Evolutionary conservation across 2,888 invertebrate species (phyloP), one percentile per base, ranked within the genome.

Genomic region (Ophraella communa): DNA sequence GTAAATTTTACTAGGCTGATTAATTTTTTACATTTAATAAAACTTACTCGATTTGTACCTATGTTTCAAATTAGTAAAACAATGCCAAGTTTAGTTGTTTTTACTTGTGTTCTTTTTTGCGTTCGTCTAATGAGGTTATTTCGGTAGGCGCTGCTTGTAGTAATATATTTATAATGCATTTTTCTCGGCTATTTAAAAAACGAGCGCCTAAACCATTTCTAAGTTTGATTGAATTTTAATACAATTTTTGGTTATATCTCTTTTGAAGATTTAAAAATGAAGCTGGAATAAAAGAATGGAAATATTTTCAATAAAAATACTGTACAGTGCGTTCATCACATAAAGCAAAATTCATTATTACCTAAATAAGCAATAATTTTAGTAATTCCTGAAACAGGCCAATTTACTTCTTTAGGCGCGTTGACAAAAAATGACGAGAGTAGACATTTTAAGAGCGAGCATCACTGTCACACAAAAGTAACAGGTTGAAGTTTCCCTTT

Each of bases 171-270:
- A 39, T 39, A 39, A 39, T 39, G 39, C 39, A 39, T 39, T 39
- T 39, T 39, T 39, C 39, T 14, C 14, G 17, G 14, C 14, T 39
- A 14, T 39, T 39, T 14, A 39, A 39, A 39, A 39, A 39, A 39
- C 39, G 39, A 14, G 39, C 39, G 14, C 8, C 30, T 30, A 11
- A 30, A 30, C 30, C 30, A 30, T 30, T 30, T 30, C 10, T 30
- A 39, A 39, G 39, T 39, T 39, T 39, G 39, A 39, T 39, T 39
- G 39, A 39, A 39, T 39, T 39, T 39, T 39, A 39, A 39, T 39
- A 17, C 39, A 39, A 39, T 39, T 39, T 39, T 39, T 39, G 39
- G 39, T 39, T 39, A 39, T 39, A 39, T 39, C 39, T 39, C 17
- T 39, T 39, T 39, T 7, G 39, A 14, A 39, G 39, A 39, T 39